These are phyloP conservation scores for Myotis davidii DNA, from an alignment of 2,113 vertebrate genomes.

Conservation along the genomic window DNA sequence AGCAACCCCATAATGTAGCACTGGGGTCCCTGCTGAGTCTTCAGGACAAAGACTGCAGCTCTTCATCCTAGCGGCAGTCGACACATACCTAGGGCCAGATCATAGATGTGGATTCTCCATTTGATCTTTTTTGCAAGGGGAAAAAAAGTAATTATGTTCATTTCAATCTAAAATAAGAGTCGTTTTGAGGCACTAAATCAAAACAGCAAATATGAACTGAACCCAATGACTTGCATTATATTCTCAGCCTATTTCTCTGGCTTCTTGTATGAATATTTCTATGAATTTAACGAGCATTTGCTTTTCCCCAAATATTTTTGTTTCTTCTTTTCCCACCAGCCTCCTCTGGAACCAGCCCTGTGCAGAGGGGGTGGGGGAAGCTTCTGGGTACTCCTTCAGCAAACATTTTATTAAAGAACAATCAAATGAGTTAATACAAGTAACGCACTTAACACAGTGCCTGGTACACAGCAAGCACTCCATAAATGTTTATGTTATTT, in stretches of 20 bases:
- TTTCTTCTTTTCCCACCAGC: constrained; percentile 20
- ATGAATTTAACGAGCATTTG: constrained; percentile 34
- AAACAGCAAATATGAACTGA: neutral
- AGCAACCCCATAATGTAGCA: neutral
- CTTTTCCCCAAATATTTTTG: constrained; percentile 27
- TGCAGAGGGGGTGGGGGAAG: neutral
- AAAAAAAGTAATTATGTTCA: neutral
- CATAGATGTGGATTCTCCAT: neutral
- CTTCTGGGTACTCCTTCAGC: constrained; percentile 15
- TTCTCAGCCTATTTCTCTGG: neutral
- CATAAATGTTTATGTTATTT: neutral
- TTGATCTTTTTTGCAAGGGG: neutral
- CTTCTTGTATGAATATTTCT: neutral
- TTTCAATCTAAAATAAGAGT: constrained; percentile 17
- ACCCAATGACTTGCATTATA: neutral
- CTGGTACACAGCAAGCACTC: neutral
- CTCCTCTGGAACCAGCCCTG: constrained; percentile 18
- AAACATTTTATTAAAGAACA: neutral
- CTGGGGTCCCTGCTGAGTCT: neutral
- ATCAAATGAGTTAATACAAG: neutral
- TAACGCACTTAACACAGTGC: neutral
- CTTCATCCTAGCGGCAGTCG: neutral
- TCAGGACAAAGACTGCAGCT: neutral
- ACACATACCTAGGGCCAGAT: neutral
- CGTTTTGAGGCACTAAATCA: constrained; percentile 6